Base-by-base conservation (phyloP, 2,113 vertebrate species). In the Poeciliopsis turrubarensis region DNA sequence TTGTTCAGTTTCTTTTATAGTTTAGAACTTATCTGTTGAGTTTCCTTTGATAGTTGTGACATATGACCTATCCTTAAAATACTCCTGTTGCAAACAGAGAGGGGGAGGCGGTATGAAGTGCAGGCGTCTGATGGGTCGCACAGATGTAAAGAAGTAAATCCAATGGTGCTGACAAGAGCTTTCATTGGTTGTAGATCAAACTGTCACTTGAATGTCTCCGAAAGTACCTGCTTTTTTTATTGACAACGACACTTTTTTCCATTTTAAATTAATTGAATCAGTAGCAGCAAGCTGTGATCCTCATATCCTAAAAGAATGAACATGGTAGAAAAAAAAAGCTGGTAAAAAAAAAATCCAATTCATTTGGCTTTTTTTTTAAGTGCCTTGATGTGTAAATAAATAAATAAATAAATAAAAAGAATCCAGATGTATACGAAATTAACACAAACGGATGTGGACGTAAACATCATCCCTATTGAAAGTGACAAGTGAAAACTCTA, bases 61-160 rank as follows among this genome's bases (percentile, higher is more conserved):
- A 76, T 79, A 79, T 84, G 85, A 86, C 82, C 86, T 86, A 78
- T 87, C 79, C 60, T 84, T 81, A 78, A 88, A 86, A 85, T 91
- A 79, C 85, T 88, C 80, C 8, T 44, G 86, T 81, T 87, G 75
- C 86, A 84, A 4, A 32, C 47, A 22, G 27, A n/a, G 75, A 78
- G 79, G 82, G 61, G 54, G 81, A 75, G 75, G 83, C 44, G 57
- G 76, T 75, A 73, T 82, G 80, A 83, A 77, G 72, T 60, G 63
- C 75, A 6, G 0, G 54, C 70, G 64, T 76, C 80, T 71, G 70
- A 88, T 86, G 83, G 70, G 80, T 83, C 72, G 34, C 75, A 80
- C 91, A 90, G 83, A 89, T 87, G 90, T 73, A 80, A 64, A 61
- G 22, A 70, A 85, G 91, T 94, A 92, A 92, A 92, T 94, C 84